A percentile compares a stretch with the other conserved stretches of the same genome.
phyloP scores from a whole-genome alignment of 2,888 invertebrate species.

The Amblyteles armatorius region DNA sequence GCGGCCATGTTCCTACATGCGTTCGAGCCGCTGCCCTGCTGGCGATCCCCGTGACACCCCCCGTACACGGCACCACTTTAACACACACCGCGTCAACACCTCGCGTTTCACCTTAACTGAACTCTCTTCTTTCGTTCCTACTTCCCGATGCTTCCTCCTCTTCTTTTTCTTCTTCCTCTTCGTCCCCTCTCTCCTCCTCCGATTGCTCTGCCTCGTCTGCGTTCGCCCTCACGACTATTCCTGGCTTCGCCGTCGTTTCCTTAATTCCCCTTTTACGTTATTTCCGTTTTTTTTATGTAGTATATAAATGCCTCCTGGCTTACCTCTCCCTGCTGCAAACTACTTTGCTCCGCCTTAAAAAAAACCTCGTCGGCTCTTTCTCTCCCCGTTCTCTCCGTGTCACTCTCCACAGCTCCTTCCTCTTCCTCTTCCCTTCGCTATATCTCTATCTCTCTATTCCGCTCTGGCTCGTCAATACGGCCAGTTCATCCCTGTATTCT shows the following conservation, averaged over 20 bases:
- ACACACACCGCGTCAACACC: slow-evolving; percentile 69
- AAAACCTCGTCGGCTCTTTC: slow-evolving; percentile 56
- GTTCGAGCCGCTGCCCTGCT: slow-evolving; percentile 84
- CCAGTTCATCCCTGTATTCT: slow-evolving; percentile 58
- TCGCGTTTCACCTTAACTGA: slow-evolving; percentile 54
- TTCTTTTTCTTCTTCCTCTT: slow-evolving; percentile 63
- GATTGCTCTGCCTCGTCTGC: slow-evolving; percentile 49
- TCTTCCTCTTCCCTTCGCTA: slow-evolving; percentile 38
- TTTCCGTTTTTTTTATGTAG: neutral
- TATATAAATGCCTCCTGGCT: slow-evolving; percentile 50
- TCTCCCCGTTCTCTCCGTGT: slow-evolving; percentile 34
- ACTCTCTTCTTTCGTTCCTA: slow-evolving; percentile 56
- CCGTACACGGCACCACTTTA: slow-evolving; percentile 75
- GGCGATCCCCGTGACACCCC: slow-evolving; percentile 79
- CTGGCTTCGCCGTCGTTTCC: slow-evolving; percentile 54
- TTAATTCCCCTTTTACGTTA: neutral
- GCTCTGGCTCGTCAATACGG: slow-evolving; percentile 67
- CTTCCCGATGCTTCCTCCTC: slow-evolving; percentile 26
- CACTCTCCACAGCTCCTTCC: slow-evolving; percentile 38
- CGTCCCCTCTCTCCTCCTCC: slow-evolving; percentile 57
- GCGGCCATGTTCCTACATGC: slow-evolving; percentile 85
- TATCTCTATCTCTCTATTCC: slow-evolving; percentile 58
- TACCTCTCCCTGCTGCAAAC: slow-evolving; percentile 32
- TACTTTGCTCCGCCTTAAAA: slow-evolving; percentile 47
- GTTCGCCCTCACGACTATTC: slow-evolving; percentile 63